These are phyloP conservation scores for Podiceps cristatus DNA, from an alignment of 2,113 vertebrate genomes.

Conservation along the genomic window DNA sequence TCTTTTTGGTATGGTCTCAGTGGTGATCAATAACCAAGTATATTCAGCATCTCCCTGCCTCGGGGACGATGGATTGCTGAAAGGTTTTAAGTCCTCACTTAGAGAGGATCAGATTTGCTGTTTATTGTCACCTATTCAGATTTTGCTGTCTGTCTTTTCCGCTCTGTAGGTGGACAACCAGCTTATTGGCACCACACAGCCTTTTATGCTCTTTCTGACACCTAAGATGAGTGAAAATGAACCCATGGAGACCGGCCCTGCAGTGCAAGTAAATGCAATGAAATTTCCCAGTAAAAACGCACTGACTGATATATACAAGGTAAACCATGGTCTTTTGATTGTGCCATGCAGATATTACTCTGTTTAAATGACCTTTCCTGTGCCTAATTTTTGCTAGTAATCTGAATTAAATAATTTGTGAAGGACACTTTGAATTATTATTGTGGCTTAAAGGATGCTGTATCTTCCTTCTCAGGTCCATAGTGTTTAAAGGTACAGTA, in stretches of 20 bases:
- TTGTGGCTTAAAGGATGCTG: not conserved
- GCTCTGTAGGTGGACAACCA: conserved; percentile 92
- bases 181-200: conserved; percentile 90
- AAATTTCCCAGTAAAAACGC: conserved; percentile 92
- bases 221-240: conserved; percentile 81
- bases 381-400: not conserved
- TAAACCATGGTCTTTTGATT: conserved; percentile 36
- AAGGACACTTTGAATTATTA: not conserved
- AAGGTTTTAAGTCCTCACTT: not conserved
- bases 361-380: not conserved
- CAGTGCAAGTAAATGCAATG: conserved; percentile 91
- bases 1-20: not conserved
- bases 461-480: fast-evolving
- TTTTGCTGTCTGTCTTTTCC: not conserved
- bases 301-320: conserved; percentile 96
- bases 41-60: not conserved
- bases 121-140: not conserved
- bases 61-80: not conserved
- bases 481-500: not conserved
- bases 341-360: not conserved
- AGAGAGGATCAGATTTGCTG: not conserved
- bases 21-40: not conserved
- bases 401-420: not conserved
- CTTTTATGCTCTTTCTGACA: conserved; percentile 91
- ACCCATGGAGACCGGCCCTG: conserved; percentile 81